Percentiles rank a stretch among this genome's conserved stretches.
Conservation (phyloP, 2,113 vertebrate genomes). For the Perca schrenkii region DNA sequence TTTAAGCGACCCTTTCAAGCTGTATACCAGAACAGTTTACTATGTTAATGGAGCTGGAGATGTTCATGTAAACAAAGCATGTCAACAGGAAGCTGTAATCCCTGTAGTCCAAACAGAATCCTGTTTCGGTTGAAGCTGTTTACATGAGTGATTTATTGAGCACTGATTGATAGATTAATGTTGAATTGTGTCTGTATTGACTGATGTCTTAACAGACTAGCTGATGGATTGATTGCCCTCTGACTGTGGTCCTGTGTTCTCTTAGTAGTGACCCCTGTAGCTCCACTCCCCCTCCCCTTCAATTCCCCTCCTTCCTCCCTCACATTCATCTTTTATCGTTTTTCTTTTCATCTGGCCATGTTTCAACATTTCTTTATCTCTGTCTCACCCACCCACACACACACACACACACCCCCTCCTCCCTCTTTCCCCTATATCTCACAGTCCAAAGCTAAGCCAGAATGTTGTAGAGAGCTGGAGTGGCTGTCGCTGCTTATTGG, state of each 20-base stretch:
- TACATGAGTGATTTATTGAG: neutral
- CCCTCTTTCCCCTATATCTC: neutral
- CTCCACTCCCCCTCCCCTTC: neutral
- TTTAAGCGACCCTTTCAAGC: neutral
- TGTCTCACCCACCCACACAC: neutral
- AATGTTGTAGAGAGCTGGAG: slow-evolving; percentile 17
- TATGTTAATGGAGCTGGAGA: neutral
- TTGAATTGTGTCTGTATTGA: neutral
- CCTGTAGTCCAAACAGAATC: neutral
- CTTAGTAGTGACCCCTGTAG: neutral
- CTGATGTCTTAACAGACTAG: neutral
- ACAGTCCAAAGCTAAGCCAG: neutral
- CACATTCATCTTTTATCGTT: slow-evolving; percentile 19
- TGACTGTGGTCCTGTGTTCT: neutral
- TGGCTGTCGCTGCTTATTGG: slow-evolving; percentile 49
- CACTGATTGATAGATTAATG: neutral
- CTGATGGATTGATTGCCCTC: slow-evolving; percentile 1
- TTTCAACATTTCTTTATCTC: slow-evolving; percentile 21
- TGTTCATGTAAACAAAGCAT: neutral
- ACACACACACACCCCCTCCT: too few relatives aligned
- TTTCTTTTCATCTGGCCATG: slow-evolving; percentile 38
- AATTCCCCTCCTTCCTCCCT: neutral
- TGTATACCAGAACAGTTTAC: neutral
- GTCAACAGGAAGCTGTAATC: neutral
- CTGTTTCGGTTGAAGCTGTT: neutral